Conservation (phyloP, 2,113 vertebrate species). For the Mohoua ochrocephala region DNA sequence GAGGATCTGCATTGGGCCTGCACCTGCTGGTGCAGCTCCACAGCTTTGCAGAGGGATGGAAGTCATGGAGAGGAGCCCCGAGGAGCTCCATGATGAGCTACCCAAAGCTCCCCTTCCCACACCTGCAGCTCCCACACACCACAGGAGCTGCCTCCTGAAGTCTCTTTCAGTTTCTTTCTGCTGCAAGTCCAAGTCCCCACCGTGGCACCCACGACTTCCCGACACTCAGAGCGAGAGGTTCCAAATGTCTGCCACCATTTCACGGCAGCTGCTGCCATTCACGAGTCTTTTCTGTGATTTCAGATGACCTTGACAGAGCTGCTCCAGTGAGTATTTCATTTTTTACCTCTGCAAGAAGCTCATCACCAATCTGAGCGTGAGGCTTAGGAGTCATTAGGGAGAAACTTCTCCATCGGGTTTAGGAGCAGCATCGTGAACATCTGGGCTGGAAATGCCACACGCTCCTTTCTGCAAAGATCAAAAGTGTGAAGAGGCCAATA, state of each 20-base stretch:
- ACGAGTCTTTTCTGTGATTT: fast-evolving
- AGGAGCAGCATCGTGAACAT: neutral
- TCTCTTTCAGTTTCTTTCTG: neutral
- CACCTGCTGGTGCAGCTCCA: neutral
- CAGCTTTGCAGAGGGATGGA: neutral
- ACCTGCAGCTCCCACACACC: neutral
- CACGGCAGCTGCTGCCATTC: neutral
- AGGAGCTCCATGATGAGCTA: neutral
- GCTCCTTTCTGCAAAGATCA: conserved; percentile 9
- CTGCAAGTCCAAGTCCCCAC: neutral
- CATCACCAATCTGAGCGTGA: neutral
- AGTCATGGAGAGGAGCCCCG: neutral
- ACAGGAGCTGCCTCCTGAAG: neutral
- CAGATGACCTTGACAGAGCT: neutral
- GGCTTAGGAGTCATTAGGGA: neutral
- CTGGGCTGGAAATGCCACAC: neutral
- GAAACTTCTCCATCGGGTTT: fast-evolving
- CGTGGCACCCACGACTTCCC: fast-evolving
- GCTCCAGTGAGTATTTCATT: neutral
- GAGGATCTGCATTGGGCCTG: neutral
- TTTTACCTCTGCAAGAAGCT: neutral
- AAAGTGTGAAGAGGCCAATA: conserved; percentile 15
- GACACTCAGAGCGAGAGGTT: neutral
- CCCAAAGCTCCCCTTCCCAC: neutral
- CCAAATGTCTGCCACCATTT: neutral